These are phyloP conservation scores for Armadillidium nasatum DNA, from an alignment of 1,140 invertebrate genomes.

Conservation along the genomic window DNA sequence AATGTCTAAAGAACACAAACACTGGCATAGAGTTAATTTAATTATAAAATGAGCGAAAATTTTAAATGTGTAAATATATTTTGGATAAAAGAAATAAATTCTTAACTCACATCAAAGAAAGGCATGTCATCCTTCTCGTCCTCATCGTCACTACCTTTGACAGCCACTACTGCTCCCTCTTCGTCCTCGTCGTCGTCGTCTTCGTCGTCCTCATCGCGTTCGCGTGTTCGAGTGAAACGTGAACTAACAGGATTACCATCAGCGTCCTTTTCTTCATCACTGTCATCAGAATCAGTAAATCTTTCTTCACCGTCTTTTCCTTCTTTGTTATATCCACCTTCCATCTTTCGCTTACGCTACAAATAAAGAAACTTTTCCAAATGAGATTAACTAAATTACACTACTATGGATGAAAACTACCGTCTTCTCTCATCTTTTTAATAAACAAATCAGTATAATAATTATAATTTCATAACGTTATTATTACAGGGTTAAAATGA, in stretches of 20 bases:
- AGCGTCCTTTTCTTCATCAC: too few relatives aligned
- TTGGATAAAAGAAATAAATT: background rate
- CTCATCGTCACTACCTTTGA: background rate
- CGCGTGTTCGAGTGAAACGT: background rate
- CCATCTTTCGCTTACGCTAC: background rate
- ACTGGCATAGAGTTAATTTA: too few relatives aligned
- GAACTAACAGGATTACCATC: too few relatives aligned
- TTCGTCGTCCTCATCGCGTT: background rate
- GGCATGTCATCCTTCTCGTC: background rate
- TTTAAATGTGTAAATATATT: background rate
- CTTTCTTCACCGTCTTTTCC: background rate
- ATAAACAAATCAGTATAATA: background rate
- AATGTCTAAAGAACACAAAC: too few relatives aligned
- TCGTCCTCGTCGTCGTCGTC: background rate
- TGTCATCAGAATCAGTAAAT: too few relatives aligned
- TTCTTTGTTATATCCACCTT: background rate
- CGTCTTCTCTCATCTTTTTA: too few relatives aligned
- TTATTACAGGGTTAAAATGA: background rate
- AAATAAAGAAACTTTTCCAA: background rate
- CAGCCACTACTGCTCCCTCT: background rate
- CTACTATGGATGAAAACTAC: too few relatives aligned
- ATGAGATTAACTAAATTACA: too few relatives aligned
- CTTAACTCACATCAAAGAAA: background rate
- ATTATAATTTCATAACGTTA: background rate
- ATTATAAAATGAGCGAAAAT: background rate